phyloP scores from a whole-genome alignment of 2,888 invertebrate species.

The Bugula neritina region DNA sequence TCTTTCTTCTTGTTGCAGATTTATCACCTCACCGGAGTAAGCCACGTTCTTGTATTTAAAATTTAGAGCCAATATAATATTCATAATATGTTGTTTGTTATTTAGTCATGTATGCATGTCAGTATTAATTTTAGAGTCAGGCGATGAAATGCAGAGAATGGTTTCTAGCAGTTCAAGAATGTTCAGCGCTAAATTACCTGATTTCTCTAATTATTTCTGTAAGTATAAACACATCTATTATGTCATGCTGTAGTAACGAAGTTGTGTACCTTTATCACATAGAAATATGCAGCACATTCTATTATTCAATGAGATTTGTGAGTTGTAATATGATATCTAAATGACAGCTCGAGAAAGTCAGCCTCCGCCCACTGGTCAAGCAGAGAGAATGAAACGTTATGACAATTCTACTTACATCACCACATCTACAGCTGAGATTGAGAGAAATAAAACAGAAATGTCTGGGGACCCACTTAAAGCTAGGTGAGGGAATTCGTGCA shows the following conservation, averaged over 20 bases:
- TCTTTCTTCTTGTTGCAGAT: too few species aligned
- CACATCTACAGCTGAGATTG: constrained; percentile 9
- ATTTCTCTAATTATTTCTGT: constrained; percentile 17
- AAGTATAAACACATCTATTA: not conserved
- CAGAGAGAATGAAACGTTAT: not conserved
- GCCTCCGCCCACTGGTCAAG: not conserved
- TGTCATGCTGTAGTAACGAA: too few species aligned
- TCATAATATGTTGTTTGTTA: not conserved
- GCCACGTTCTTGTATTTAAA: too few species aligned
- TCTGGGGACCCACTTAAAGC: constrained; percentile 3
- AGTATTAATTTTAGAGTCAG: not conserved
- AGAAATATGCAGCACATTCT: too few species aligned
- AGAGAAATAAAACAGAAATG: constrained; percentile 18
- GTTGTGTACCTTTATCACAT: too few species aligned
- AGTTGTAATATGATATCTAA: too few species aligned
- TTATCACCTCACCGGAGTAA: too few species aligned
- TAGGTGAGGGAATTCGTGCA: not conserved
- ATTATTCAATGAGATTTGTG: too few species aligned
- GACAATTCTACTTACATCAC: not conserved
- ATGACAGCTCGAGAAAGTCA: not conserved
- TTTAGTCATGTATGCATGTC: not conserved
- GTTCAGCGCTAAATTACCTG: not conserved
- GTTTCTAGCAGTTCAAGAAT: not conserved
- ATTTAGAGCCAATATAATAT: not conserved
- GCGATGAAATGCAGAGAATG: not conserved